Base-by-base conservation (phyloP, 2,888 invertebrate species). In the Cephus spinipes region DNA sequence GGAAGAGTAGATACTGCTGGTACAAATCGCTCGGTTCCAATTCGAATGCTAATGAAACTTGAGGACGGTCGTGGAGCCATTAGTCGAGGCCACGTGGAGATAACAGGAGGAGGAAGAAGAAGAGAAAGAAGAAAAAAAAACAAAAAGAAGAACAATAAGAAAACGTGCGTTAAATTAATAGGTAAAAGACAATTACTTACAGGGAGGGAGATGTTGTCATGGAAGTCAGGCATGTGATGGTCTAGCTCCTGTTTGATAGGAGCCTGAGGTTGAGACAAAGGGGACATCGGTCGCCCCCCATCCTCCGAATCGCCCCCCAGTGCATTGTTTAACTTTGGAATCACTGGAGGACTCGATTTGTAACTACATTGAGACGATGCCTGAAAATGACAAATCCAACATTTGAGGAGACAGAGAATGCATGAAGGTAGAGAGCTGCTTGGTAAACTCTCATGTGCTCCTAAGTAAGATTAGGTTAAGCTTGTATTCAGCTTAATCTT, bases 181-280 rank as follows among this genome's bases (percentile, higher is more conserved):
- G 71, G 33, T 33, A 71, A 33, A 31, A 71, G 71, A 74, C 30
- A 34, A 35, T 74, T 85, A 87, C 91, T 91, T 87, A 91, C 91
- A 84, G 91, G 89, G 83, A 92, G 87, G 88, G 92, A 92, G 85
- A 92, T 90, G 85, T 91, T 91, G 87, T 92, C 88, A 85, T 91
- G 91, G 86, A 92, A 92, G 85, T 93, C 93, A 82, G 92, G 90
- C 87, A 92, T 89, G 78, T 91, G 91, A 90, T 93, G 94, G 80
- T 91, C 91, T 80, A 94, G 93, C 92, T 95, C 95, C 91, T 95
- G 95, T 92, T 95, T 95, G 85, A 94, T 92, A 87, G 93, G 93
- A 85, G 91, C 89, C 85, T 90, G 90, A 85, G 92, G 89, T 84
- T 93, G 93, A 80, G 93, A 92, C 82, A 93, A 89, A 90, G 93